A percentile compares a stretch with the other conserved stretches of the same genome.
Conservation (phyloP, 2,797 vertebrate genomes). For the Acanthornis magna region DNA sequence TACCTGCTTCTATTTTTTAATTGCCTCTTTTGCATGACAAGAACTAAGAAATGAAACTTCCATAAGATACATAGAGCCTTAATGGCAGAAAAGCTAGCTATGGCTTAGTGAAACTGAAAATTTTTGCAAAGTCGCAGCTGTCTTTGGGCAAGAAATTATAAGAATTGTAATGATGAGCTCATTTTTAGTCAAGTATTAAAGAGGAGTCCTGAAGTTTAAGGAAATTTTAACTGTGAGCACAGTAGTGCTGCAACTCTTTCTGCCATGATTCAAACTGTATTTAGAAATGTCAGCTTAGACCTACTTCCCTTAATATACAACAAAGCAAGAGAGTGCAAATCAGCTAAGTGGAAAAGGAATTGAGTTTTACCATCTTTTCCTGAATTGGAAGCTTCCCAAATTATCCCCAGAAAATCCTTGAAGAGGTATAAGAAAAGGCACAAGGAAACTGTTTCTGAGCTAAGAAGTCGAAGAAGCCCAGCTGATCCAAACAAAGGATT, state of each 20-base stretch:
- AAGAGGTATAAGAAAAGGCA: constrained; percentile 8
- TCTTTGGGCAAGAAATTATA: background rate
- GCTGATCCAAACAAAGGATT: constrained; percentile 23
- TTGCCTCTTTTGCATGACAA: background rate
- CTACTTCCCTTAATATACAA: background rate
- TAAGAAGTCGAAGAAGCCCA: constrained; percentile 3
- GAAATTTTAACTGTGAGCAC: background rate
- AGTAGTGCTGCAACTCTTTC: background rate
- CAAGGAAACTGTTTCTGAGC: background rate
- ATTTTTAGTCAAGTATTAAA: background rate
- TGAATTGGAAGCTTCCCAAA: background rate
- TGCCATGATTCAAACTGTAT: background rate
- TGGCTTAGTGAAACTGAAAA: background rate
- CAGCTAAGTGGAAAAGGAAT: background rate
- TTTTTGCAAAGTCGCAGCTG: background rate
- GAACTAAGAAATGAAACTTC: background rate
- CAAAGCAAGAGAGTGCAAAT: background rate
- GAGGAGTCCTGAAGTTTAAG: background rate
- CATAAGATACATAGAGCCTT: background rate
- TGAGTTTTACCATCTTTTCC: background rate
- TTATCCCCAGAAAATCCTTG: background rate
- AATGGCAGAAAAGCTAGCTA: background rate
- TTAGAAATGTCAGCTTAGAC: background rate
- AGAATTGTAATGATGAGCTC: background rate
- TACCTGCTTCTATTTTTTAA: background rate